Base-by-base conservation (phyloP, 2,113 vertebrate species). In the Lepidothrix coronata region DNA sequence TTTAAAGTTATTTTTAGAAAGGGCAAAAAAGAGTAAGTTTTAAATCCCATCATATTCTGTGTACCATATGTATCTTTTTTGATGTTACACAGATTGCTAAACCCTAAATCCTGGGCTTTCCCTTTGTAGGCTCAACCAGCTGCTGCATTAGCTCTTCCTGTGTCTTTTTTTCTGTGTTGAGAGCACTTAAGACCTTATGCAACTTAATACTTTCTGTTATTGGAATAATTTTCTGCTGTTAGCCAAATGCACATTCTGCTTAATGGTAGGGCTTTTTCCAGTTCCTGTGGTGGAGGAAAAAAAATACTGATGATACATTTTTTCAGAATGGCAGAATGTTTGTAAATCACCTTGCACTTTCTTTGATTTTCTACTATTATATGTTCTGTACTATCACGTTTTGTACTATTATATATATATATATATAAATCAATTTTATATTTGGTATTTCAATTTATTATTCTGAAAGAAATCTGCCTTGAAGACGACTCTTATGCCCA, bases 1-100 rank as follows among this genome's bases (percentile, higher is more conserved):
- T 89, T 89, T 24, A 24, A 81, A 75, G 22, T 52, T 92, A 79
- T 52, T 88, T 93, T 91, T 85, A 95, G 70, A 31, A 95, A 72
- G 11, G 20, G 12, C 1, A 4, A 85, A 84, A 72, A 74, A 61
- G 31, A 79, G 8, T 27, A 70, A 24, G 8, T 57, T 92, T 95
- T 70, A 75, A 94, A 75, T 77, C 25, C 18, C n/a, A 16, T 76
- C 2, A 0, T 54, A 23, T 68, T 89, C 39, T 85, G 5, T 79
- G 70, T 55, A 65, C 80, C 52, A 44, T 81, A 57, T 82, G 30
- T 41, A 57, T 79, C 6, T 68, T 71, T 80, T 92, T 9, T 87
- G n/a, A 82, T 57, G 44, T 72, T 63, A 37, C 21, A 51, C 30
- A 25, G 86, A 91, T 58, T 71, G 28, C 31, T 88, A 77, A 84